These are phyloP conservation scores for Connochaetes taurinus DNA, from an alignment of 2,113 vertebrate species.

Conservation along the genomic window DNA sequence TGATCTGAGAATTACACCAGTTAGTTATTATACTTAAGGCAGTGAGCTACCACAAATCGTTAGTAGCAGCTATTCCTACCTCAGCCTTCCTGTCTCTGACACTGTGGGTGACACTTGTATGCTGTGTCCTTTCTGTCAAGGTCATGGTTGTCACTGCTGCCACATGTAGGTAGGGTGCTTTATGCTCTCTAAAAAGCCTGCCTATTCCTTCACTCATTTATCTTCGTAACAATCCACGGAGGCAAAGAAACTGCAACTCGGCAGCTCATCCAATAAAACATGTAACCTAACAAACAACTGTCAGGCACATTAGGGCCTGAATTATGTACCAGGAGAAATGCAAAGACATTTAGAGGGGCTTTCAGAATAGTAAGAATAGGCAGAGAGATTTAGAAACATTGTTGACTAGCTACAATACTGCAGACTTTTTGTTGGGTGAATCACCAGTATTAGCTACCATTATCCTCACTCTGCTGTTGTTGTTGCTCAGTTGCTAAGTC, in stretches of 20 bases:
- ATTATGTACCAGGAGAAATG: neutral
- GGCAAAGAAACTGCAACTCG: neutral
- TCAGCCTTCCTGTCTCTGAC: neutral
- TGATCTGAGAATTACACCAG: neutral
- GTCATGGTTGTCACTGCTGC: neutral
- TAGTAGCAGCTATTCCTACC: neutral
- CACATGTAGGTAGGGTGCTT: neutral
- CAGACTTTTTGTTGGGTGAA: neutral
- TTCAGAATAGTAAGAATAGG: neutral
- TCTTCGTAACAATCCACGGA: neutral
- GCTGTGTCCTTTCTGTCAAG: neutral
- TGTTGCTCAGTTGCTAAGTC: neutral
- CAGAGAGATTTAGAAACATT: neutral
- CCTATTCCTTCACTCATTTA: neutral
- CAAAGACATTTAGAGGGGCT: neutral
- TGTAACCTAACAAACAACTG: neutral
- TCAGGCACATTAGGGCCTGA: neutral
- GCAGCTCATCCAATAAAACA: neutral
- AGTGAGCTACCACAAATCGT: neutral
- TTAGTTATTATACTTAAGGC: no score
- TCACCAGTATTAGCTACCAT: neutral
- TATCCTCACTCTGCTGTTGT: neutral
- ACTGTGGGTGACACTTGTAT: neutral
- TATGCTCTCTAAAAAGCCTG: neutral
- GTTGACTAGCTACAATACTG: neutral